Percentiles rank a stretch among this genome's conserved stretches.
phyloP scores from a whole-genome alignment of 2,888 invertebrate genomes.

The Xiphydria camelus region DNA sequence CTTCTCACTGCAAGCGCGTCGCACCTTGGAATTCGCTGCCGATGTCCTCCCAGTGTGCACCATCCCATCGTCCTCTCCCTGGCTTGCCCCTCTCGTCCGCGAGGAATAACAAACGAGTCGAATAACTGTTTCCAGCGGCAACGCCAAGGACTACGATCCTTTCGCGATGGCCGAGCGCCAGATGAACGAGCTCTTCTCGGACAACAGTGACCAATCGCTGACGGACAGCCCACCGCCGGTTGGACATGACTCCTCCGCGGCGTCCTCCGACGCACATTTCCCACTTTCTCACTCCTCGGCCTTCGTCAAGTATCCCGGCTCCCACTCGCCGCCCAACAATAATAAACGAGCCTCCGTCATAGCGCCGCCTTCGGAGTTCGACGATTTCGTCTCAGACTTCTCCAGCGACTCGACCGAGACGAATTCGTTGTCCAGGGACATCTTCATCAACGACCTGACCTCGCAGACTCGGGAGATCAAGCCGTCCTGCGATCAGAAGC shows the following conservation, averaged over 20 bases:
- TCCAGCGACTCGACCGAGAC: constrained; percentile 51
- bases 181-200: constrained; percentile 78
- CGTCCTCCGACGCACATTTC: constrained; percentile 33
- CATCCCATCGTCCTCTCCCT: too few relatives aligned
- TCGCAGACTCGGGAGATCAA: constrained; percentile 7
- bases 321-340: constrained; percentile 17
- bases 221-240: constrained; percentile 32
- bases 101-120: not conserved
- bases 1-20: too few relatives aligned
- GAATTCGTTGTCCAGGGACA: constrained; percentile 41
- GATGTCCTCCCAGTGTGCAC: too few relatives aligned
- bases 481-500: constrained; percentile 4
- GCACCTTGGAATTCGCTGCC: too few relatives aligned
- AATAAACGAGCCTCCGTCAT: constrained; percentile 54
- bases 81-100: too few relatives aligned
- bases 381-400: constrained; percentile 47
- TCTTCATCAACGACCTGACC: constrained; percentile 26
- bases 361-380: constrained; percentile 57
- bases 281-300: constrained; percentile 54
- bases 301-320: constrained; percentile 45
- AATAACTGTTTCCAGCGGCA: constrained; percentile 16
- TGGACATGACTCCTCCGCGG: constrained; percentile 37
- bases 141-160: constrained; percentile 70
- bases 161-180: constrained; percentile 80
- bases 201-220: constrained; percentile 59